These are phyloP conservation scores for Hypsibius dujardini DNA, from an alignment of 1,140 invertebrate genomes.

Conservation along the genomic window DNA sequence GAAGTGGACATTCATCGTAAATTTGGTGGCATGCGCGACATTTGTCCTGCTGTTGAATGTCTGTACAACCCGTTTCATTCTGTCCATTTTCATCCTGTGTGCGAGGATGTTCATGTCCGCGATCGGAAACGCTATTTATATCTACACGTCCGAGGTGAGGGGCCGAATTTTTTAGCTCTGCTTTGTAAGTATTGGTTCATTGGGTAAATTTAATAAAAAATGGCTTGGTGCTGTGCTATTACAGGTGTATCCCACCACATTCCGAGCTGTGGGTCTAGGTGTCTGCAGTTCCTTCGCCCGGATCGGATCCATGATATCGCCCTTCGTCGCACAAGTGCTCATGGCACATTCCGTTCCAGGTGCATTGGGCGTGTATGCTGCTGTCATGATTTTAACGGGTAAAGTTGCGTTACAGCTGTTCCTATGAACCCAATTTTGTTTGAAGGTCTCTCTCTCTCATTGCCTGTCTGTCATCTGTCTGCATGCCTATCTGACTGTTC, in stretches of 20 bases:
- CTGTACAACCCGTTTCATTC: background rate
- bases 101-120: conserved; percentile 13
- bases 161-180: no score
- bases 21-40: background rate
- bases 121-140: background rate
- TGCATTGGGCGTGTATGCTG: conserved; percentile 52
- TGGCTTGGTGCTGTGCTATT: background rate
- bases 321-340: conserved; percentile 68
- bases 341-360: conserved; percentile 49
- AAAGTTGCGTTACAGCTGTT: background rate
- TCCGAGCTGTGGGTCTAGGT: conserved; percentile 67
- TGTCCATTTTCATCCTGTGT: conserved; percentile 1
- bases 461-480: no score
- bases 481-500: no score
- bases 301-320: conserved; percentile 75
- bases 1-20: conserved; percentile 12
- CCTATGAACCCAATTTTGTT: no score
- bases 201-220: no score
- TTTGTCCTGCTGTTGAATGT: background rate
- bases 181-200: no score
- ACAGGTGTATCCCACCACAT: conserved; percentile 64
- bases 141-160: conserved; percentile 12
- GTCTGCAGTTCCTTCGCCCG: conserved; percentile 73
- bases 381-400: conserved; percentile 43
- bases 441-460: no score